phyloP scores from a whole-genome alignment of 2,797 vertebrate genomes.

The Antennarius maculatus region DNA sequence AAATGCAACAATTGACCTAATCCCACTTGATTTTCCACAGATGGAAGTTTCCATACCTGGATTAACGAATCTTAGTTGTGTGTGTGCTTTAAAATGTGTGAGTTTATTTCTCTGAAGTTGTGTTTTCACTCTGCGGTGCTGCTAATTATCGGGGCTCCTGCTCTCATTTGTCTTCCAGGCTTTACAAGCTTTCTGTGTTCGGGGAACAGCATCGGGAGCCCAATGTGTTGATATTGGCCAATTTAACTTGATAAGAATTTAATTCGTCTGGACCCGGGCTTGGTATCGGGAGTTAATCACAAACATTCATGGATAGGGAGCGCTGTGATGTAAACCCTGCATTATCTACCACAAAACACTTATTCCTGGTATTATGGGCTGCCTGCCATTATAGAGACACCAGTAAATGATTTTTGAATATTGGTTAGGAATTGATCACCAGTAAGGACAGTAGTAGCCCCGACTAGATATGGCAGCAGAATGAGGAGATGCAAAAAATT shows the following conservation, averaged over 20 bases:
- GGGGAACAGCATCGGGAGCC: conserved; percentile 36
- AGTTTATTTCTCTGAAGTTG: too few species aligned
- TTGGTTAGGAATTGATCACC: conserved; percentile 26
- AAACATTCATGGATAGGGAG: background rate
- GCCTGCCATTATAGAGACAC: background rate
- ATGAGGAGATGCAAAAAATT: too few species aligned
- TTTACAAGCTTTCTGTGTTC: conserved; percentile 27
- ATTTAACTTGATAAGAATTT: conserved; percentile 57
- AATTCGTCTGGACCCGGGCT: conserved; percentile 38
- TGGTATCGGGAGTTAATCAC: conserved; percentile 14
- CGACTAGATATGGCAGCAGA: conserved; percentile 24
- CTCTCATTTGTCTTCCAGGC: conserved; percentile 12
- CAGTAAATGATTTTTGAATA: background rate
- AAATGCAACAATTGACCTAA: too few species aligned
- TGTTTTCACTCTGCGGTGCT: background rate
- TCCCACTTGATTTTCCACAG: too few species aligned
- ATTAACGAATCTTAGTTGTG: too few species aligned
- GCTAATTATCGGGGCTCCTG: background rate
- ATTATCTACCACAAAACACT: background rate
- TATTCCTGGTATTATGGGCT: background rate
- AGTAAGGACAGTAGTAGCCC: conserved; percentile 15
- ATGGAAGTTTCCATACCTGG: too few species aligned
- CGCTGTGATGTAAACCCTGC: background rate
- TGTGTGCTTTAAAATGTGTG: too few species aligned
- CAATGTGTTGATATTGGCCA: conserved; percentile 53